These are phyloP conservation scores for Pterocles burchelli DNA, from an alignment of 2,113 vertebrate species.

Conservation along the genomic window DNA sequence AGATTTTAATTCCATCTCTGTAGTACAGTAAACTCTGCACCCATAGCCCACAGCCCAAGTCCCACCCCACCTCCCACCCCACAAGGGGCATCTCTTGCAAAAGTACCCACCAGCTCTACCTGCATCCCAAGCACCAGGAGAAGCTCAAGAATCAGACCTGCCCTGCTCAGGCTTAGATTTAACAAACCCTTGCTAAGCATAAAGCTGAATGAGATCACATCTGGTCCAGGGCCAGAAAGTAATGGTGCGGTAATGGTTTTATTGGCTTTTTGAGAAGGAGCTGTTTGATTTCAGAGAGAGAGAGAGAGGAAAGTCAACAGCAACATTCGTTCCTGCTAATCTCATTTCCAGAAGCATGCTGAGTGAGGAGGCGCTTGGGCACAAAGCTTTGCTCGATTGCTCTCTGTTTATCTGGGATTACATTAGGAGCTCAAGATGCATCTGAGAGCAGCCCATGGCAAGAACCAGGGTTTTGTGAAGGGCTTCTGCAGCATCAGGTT, in stretches of 20 bases:
- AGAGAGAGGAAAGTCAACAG: slow-evolving; percentile 16
- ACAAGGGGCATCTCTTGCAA: neutral
- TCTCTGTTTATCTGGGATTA: slow-evolving; percentile 18
- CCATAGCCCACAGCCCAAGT: neutral
- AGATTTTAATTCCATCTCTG: neutral
- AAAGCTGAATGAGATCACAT: slow-evolving; percentile 43
- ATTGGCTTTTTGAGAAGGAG: slow-evolving; percentile 46
- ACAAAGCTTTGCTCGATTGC: slow-evolving; percentile 29
- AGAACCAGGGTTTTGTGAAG: neutral
- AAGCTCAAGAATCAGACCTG: neutral
- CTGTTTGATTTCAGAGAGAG: slow-evolving; percentile 25
- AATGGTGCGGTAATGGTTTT: slow-evolving; percentile 49
- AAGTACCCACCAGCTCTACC: neutral
- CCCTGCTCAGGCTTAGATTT: neutral
- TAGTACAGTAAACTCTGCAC: neutral
- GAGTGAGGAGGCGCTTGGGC: neutral
- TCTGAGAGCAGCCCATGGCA: neutral
- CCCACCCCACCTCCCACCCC: neutral
- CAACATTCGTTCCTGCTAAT: neutral
- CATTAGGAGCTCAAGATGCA: neutral
- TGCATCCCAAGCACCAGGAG: neutral
- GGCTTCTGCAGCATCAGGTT: neutral
- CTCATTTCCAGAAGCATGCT: slow-evolving; percentile 22
- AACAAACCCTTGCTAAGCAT: neutral
- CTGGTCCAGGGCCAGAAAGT: slow-evolving; percentile 42